Evolutionary conservation across 2,113 vertebrate genomes (phyloP).

Genomic region (Trochalopteron elliotii): DNA sequence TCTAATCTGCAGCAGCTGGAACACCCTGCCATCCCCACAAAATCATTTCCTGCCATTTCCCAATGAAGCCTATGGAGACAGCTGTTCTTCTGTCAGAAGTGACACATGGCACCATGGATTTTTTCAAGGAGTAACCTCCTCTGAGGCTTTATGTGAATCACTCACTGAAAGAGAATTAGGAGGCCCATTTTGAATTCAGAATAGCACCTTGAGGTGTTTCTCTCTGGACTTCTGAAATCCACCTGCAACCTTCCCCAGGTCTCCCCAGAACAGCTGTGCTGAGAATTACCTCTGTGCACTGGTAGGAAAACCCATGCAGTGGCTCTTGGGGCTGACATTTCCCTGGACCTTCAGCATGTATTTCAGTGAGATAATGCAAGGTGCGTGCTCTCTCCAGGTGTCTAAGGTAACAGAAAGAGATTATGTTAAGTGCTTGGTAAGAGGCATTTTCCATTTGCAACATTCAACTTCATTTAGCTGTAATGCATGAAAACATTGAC

Average conservation of each 20-base stretch:
- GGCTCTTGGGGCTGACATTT: neutral
- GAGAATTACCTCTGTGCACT: neutral
- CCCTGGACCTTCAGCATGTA: neutral
- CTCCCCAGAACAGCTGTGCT: neutral
- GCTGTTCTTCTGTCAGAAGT: neutral
- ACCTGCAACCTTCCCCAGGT: neutral
- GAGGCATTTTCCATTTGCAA: slow-evolving; percentile 45
- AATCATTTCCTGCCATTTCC: neutral
- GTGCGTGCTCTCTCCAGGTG: neutral
- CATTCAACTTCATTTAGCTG: slow-evolving; percentile 29
- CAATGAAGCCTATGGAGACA: neutral
- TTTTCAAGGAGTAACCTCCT: neutral
- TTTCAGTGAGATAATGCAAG: slow-evolving; percentile 8
- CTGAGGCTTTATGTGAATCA: neutral
- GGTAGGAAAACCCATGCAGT: neutral
- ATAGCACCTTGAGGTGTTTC: neutral
- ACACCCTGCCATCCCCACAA: neutral
- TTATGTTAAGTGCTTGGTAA: slow-evolving; percentile 48
- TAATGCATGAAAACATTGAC: slow-evolving; percentile 21
- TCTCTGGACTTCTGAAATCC: neutral
- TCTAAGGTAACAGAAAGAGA: slow-evolving; percentile 14
- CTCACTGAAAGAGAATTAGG: neutral
- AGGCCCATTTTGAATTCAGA: neutral
- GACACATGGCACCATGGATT: neutral
- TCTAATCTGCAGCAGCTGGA: neutral